Base-by-base conservation (phyloP, 2,797 vertebrate species). In the Coreius guichenoti region DNA sequence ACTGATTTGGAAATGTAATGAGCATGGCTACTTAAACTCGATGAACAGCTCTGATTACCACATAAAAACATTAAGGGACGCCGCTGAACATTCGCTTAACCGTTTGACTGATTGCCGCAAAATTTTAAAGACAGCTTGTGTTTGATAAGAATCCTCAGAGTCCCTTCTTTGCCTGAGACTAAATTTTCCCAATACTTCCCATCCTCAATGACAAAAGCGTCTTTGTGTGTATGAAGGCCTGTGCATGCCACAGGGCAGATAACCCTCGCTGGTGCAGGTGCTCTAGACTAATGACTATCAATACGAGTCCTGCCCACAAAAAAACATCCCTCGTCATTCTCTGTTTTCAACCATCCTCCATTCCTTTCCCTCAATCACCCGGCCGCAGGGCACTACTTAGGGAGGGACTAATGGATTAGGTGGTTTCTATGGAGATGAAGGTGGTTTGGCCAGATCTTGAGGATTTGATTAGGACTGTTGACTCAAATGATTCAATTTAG, bases 161-260 rank as follows among this genome's bases (percentile, higher is more conserved):
- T 72, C 75, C 43, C 65, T 89, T 90, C 90, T 94, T 93, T 94
- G 92, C 94, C 92, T 93, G 90, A 91, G 92, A 91, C 94, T 90
- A 74, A 49, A 86, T 95, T 95, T 94, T 94, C 92, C 87, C 86
- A 90, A 90, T 91, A 89, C 67, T 2, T 33, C 89, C 86, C 7
- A 72, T 87, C 88, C 86, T 83, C 14, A 2, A 33, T 87, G 92
- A 96, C 94, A 96, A 93, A 93, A 89, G 45, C 81, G 39, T 81
- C 90, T 80, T 89, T 96, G 92, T 94, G 83, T 39, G 36, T 88
- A 77, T 81, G 87, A 86, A 90, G 84, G 67, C 65, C 82, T 88
- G 88, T 74, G 85, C 68, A 49, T 58, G 88, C 88, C 89, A 68
- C 65, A 8, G 89, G 31, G 79, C 79, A 45, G 51, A 88, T 68